Conservation (phyloP, 1,140 invertebrate genomes). For the Euura lappo region DNA sequence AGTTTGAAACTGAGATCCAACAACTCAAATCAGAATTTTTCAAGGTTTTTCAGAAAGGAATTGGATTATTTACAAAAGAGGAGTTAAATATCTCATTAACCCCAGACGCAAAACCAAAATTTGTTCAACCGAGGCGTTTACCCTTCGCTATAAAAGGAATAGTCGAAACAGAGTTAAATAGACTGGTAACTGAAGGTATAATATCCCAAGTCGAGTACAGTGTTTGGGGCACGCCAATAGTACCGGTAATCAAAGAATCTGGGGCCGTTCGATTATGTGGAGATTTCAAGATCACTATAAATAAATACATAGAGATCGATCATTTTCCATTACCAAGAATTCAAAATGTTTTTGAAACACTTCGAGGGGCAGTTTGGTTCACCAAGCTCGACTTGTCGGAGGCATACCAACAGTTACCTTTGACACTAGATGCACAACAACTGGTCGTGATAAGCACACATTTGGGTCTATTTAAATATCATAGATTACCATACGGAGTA, state of each 20-base stretch:
- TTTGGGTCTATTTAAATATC: slow-evolving; percentile 21
- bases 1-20: neutral
- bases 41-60: slow-evolving; percentile 8
- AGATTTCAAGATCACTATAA: slow-evolving; percentile 53
- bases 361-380: slow-evolving; percentile 35
- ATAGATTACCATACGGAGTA: slow-evolving; percentile 20
- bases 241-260: slow-evolving; percentile 56
- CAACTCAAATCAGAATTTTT: neutral
- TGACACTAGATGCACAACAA: slow-evolving; percentile 41
- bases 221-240: slow-evolving; percentile 56
- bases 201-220: slow-evolving; percentile 33
- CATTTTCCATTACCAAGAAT: slow-evolving; percentile 58
- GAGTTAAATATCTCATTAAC: slow-evolving; percentile 15
- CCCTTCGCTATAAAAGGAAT: slow-evolving; percentile 49
- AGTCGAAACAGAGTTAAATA: slow-evolving; percentile 50
- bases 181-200: slow-evolving; percentile 30
- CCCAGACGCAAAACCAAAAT: slow-evolving; percentile 14
- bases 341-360: slow-evolving; percentile 46
- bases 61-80: slow-evolving; percentile 14
- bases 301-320: slow-evolving; percentile 40
- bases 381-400: slow-evolving; percentile 47
- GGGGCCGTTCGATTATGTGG: slow-evolving; percentile 53
- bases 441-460: slow-evolving; percentile 49
- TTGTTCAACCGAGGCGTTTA: slow-evolving; percentile 32
- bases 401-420: slow-evolving; percentile 57